Conservation (phyloP, 2,888 invertebrate species). For the Polietes domitor region DNA sequence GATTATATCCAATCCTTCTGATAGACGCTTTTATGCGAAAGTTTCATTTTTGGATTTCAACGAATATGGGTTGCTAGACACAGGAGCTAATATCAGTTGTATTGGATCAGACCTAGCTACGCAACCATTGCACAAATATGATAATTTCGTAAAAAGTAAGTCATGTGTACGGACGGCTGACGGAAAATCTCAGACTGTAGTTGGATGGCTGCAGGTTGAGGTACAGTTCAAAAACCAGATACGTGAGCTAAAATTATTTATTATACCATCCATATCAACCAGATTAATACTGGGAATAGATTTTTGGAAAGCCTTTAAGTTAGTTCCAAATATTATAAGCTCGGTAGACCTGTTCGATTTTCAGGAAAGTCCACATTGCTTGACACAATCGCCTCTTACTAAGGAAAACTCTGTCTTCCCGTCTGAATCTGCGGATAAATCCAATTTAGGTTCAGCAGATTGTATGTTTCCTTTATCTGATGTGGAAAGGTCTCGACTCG, state of each 20-base stretch:
- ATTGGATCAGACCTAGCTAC: not conserved
- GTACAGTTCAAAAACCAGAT: not conserved
- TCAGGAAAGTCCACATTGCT: too few species aligned
- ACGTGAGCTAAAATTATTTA: conserved; percentile 20
- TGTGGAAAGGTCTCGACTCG: not conserved
- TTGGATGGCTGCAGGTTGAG: not conserved
- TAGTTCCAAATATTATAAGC: not conserved
- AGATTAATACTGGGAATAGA: conserved; percentile 43
- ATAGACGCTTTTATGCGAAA: not conserved
- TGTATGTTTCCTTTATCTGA: not conserved
- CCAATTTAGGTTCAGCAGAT: not conserved
- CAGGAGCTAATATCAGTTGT: too few species aligned
- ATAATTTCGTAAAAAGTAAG: not conserved
- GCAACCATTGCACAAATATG: not conserved
- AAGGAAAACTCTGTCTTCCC: not conserved
- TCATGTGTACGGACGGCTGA: not conserved
- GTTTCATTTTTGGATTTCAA: too few species aligned
- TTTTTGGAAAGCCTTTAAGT: conserved; percentile 36
- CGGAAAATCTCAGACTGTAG: not conserved
- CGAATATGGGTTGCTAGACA: too few species aligned
- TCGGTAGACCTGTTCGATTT: not conserved
- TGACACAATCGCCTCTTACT: not conserved
- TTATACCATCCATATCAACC: conserved; percentile 39
- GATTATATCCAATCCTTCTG: not conserved
- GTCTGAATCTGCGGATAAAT: not conserved